Base-by-base conservation (phyloP, 2,113 vertebrate genomes). In the Thunnus maccoyii region DNA sequence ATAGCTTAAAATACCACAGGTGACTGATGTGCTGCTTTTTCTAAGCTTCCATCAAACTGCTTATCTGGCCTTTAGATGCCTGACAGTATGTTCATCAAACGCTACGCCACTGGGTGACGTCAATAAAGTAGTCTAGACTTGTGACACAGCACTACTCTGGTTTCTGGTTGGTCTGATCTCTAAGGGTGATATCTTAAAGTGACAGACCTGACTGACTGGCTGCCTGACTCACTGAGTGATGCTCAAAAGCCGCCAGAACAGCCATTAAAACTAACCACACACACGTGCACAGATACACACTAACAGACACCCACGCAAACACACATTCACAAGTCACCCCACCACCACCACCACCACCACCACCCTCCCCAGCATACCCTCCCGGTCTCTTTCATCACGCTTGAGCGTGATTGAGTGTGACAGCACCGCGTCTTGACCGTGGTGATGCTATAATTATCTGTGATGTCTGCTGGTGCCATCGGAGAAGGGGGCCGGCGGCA, bases 361-460 rank as follows among this genome's bases (percentile, higher is more conserved):
- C 18, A 7, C 30, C 17, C 13, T 0, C 13, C 32, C 27, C 16
- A 47, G 36, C 27, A 32, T 50, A 17, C 46, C 46, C 65, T 41
- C 36, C 55, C 27, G 16, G 30, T n/a, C 61, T 66, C 72, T 83
- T 78, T 92, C 88, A 80, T 72, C 85, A 80, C 76, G 15, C 62
- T 41, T 81, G 86, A 72, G 65, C 2, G 71, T 86, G 90, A 93
- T 88, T 80, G 90, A 89, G 89, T 76, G 91, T 91, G 92, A 91
- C 85, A 93, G 83, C 32, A 67, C 82, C 10, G 64, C 69, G 16
- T 89, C 82, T 90, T 90, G 90, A 87, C 86, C 80, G 77, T 60
- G 84, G 85, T 18, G 62, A 66, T 51, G 89, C 91, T 95, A 95
- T 94, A 93, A 91, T 95, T 95, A 95, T 87, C 90, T 65, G 91